A percentile compares a stretch with the other conserved stretches of the same genome.
Evolutionary conservation across 1,140 invertebrate genomes (phyloP).

Genomic region (Halyomorpha halys): DNA sequence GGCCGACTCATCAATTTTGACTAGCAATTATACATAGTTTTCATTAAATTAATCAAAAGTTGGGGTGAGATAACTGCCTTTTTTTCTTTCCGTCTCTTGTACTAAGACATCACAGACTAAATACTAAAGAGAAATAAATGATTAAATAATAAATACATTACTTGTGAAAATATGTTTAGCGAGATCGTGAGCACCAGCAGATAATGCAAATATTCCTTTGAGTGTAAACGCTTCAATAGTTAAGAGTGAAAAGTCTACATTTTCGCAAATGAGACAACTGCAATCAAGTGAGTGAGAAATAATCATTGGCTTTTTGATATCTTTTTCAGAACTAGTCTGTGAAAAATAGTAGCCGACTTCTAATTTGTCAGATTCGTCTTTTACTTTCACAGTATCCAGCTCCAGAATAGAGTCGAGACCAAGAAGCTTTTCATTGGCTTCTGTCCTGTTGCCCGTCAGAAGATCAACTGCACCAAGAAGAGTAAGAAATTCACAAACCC

Average conservation of each 20-base stretch:
- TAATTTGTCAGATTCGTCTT: neutral
- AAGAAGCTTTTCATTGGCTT: neutral
- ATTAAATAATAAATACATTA: neutral
- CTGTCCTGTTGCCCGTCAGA: neutral
- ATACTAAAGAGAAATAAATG: neutral
- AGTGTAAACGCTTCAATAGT: neutral
- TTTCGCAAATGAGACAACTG: neutral
- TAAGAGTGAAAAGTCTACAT: neutral
- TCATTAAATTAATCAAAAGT: no score
- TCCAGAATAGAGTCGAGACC: conserved; percentile 7
- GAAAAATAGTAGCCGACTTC: neutral
- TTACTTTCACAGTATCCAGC: neutral
- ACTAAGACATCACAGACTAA: no score
- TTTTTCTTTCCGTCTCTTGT: no score
- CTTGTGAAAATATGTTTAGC: conserved; percentile 1
- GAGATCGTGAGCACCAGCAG: neutral
- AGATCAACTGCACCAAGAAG: neutral
- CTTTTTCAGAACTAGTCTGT: neutral
- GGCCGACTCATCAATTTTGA: no score
- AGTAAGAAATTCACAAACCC: conserved; percentile 5
- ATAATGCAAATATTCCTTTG: conserved; percentile 1
- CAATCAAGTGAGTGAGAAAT: conserved; percentile 4
- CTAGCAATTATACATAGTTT: no score
- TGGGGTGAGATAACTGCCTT: no score
- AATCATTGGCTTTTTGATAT: neutral